Conservation (phyloP, 1,140 invertebrate genomes). For the Dendroctonus ponderosae region DNA sequence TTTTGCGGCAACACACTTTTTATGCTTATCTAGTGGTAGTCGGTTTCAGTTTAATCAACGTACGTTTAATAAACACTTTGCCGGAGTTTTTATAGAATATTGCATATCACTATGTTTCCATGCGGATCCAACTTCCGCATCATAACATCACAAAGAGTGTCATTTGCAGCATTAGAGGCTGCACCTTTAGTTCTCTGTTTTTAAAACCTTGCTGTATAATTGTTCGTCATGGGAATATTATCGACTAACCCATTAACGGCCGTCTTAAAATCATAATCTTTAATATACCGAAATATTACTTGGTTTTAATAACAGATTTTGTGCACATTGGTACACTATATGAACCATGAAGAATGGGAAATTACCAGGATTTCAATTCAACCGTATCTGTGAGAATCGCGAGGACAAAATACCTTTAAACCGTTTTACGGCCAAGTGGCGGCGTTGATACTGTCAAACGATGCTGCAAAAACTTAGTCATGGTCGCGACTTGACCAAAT, state of each 20-base stretch:
- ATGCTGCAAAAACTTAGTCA: slow-evolving; percentile 23
- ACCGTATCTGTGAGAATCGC: slow-evolving; percentile 31
- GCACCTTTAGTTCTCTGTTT: too few relatives aligned
- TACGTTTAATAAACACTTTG: too few relatives aligned
- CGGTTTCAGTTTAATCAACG: too few relatives aligned
- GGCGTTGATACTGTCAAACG: slow-evolving; percentile 17
- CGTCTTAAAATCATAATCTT: slow-evolving; percentile 11
- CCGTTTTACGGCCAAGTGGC: slow-evolving; percentile 21
- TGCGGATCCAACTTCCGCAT: too few relatives aligned
- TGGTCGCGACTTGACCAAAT: slow-evolving; percentile 16
- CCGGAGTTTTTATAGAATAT: too few relatives aligned
- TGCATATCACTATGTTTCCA: too few relatives aligned
- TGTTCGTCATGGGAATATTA: slow-evolving; percentile 5
- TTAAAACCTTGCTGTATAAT: too few relatives aligned
- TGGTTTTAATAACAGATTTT: slow-evolving; percentile 29
- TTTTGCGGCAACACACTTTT: too few relatives aligned
- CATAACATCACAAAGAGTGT: too few relatives aligned
- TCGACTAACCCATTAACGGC: slow-evolving; percentile 6
- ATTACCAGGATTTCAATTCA: slow-evolving; percentile 24
- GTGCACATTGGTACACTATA: slow-evolving; percentile 21
- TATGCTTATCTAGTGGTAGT: too few relatives aligned
- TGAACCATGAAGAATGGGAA: slow-evolving; percentile 30
- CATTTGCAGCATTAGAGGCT: too few relatives aligned
- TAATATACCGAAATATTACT: slow-evolving; percentile 26
- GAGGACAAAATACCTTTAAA: slow-evolving; percentile 24